Percentiles rank a stretch among this genome's conserved stretches.
These are phyloP conservation scores for Notiomystis cincta DNA, from an alignment of 2,113 vertebrate genomes.

Conservation along the genomic window DNA sequence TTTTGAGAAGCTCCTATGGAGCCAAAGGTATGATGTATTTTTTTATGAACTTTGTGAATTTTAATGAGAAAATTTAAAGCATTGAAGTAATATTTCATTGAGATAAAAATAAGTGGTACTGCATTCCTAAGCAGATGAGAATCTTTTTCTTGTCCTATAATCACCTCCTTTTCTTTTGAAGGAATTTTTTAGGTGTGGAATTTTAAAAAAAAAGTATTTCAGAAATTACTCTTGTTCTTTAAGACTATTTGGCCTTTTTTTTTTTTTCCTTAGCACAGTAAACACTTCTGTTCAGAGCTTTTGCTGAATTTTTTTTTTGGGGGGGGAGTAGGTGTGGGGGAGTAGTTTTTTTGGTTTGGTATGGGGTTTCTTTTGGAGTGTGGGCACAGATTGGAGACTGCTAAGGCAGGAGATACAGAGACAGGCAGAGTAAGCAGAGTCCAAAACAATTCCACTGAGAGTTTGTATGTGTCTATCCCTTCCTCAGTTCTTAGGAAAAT, in stretches of 20 bases:
- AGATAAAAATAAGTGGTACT: not conserved
- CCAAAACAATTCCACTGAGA: not conserved
- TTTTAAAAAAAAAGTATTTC: not conserved
- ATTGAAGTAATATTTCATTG: not conserved
- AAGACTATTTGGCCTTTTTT: not conserved
- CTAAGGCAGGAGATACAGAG: not conserved
- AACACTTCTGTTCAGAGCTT: not conserved
- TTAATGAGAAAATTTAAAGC: not conserved
- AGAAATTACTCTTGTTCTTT: not conserved
- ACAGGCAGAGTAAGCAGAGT: not conserved
- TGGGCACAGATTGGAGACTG: not conserved
- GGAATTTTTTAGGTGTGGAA: not conserved
- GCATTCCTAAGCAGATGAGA: not conserved
- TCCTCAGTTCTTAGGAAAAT: not conserved
- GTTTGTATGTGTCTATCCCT: not conserved
- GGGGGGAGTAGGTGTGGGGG: fast-evolving
- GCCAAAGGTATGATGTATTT: not conserved
- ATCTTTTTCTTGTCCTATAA: not conserved
- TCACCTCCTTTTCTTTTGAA: not conserved
- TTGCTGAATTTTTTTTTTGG: not conserved
- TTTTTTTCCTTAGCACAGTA: not conserved
- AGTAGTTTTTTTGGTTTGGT: not conserved
- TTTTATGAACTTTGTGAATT: not conserved
- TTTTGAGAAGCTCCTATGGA: not conserved
- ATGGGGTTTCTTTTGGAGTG: not conserved